phyloP scores from a whole-genome alignment of 2,888 invertebrate species.

The Biston stratarius region DNA sequence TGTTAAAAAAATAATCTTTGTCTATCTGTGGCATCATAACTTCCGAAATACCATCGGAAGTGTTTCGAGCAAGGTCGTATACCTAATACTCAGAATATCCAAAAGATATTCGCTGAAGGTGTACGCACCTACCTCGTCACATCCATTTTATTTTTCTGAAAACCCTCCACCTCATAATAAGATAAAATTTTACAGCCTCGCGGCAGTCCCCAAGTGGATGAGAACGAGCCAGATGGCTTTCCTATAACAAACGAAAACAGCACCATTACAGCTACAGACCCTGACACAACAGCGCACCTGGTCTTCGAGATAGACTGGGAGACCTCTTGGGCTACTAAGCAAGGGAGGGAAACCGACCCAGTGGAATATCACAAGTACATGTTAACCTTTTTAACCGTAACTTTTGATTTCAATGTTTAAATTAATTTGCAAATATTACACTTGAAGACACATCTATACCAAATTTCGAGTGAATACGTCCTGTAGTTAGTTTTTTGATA shows the following conservation, averaged over 20 bases:
- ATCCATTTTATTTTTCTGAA: neutral
- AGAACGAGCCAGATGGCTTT: conserved; percentile 79
- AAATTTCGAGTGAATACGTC: no score
- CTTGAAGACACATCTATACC: no score
- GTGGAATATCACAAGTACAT: conserved; percentile 67
- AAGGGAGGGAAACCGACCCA: conserved; percentile 72
- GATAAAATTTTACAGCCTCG: conserved; percentile 67
- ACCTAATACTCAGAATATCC: no score
- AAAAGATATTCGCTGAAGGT: no score
- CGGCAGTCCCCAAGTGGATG: conserved; percentile 79
- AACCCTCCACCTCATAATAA: neutral
- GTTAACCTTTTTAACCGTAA: neutral
- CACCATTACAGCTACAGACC: conserved; percentile 87
- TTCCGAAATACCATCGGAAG: no score
- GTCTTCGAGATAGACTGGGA: conserved; percentile 87
- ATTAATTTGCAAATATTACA: no score
- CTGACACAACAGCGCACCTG: conserved; percentile 86
- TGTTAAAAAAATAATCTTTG: no score
- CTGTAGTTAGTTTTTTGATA: no score
- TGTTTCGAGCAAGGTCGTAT: no score
- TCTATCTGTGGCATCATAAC: neutral
- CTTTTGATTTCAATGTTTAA: no score
- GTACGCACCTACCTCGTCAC: no score
- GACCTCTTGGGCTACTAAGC: conserved; percentile 85
- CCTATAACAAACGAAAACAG: conserved; percentile 73